Evolutionary conservation across 2,888 invertebrate genomes (phyloP), one percentile per base, ranked within the genome.

Genomic region (Tenthredo amoena): DNA sequence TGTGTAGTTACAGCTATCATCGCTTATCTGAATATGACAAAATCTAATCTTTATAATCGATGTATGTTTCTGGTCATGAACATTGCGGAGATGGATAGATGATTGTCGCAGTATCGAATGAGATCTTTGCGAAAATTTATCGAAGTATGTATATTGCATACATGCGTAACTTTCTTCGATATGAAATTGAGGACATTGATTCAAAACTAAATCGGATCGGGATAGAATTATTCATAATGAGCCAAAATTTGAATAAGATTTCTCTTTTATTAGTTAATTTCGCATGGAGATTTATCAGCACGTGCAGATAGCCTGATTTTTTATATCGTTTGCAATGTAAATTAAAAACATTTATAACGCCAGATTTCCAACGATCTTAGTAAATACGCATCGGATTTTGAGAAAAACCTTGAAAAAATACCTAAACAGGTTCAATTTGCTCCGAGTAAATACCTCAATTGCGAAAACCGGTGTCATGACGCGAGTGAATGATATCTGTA

Each of bases 321-420:
- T 50, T 18, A 18, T 43, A 43, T 50, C 5, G 9, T n/a, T 50
- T 50, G n/a, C n/a, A 55, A n/a, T 55, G 6, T 55, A n/a, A 55
- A n/a, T 55, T 55, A 55, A 7, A n/a, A n/a, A 55, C n/a, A 6
- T 55, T 55, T n/a, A n/a, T 7, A n/a, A 55, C n/a, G 55, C 7
- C n/a, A 55, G n/a, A 55, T 6, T 55, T 18, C n/a, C n/a, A 55
- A 55, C 18, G 55, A 55, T 55, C n/a, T 55, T n/a, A n/a, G n/a
- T n/a, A 55, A 55, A 55, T 55, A 55, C 7, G 18, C 55, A 6
- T n/a, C 7, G n/a, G 55, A n/a, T 55, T 55, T 7, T 55, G n/a
- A n/a, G n/a, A n/a, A n/a, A n/a, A 55, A n/a, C 55, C 55, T 55
- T 55, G n/a, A 55, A n/a, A 55, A 55, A 55, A 55, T 55, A 55